phyloP scores from a whole-genome alignment of 2,888 invertebrate genomes.

The Parasteatoda lunata region DNA sequence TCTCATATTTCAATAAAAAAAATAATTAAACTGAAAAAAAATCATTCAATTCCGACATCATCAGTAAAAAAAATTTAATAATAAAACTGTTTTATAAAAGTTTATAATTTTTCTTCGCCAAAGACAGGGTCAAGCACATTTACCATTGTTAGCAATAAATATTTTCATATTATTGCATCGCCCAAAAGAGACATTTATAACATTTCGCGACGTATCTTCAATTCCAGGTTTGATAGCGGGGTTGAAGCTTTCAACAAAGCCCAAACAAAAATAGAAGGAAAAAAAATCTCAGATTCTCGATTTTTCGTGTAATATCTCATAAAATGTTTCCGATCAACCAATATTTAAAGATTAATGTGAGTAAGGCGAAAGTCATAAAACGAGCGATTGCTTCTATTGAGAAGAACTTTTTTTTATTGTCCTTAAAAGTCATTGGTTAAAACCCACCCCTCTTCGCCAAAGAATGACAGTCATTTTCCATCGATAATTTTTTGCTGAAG shows the following conservation, averaged over 20 bases:
- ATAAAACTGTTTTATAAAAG: neutral
- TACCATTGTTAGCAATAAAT: slow-evolving; percentile 12
- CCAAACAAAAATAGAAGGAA: slow-evolving; percentile 14
- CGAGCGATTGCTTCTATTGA: slow-evolving; percentile 15
- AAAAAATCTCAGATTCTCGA: slow-evolving; percentile 35
- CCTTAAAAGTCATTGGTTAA: slow-evolving; percentile 45
- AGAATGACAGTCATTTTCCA: slow-evolving; percentile 42
- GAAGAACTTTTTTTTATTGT: slow-evolving; percentile 29
- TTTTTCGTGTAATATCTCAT: slow-evolving; percentile 65
- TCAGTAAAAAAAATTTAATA: too few relatives aligned
- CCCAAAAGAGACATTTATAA: slow-evolving; percentile 53
- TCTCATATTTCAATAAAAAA: too few relatives aligned
- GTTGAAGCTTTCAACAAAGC: slow-evolving; percentile 12
- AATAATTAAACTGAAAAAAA: too few relatives aligned
- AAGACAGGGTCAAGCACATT: neutral
- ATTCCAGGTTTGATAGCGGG: slow-evolving; percentile 58
- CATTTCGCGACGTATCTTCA: slow-evolving; percentile 64
- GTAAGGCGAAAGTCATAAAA: slow-evolving; percentile 48
- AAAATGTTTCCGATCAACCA: slow-evolving; percentile 63
- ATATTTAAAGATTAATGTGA: slow-evolving; percentile 65
- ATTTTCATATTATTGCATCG: slow-evolving; percentile 51
- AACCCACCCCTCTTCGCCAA: slow-evolving; percentile 29
- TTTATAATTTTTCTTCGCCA: neutral
- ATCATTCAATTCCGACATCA: too few relatives aligned
- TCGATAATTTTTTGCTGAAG: slow-evolving; percentile 4